Conservation (phyloP, 2,888 invertebrate species). For the Esperia sulphurella region DNA sequence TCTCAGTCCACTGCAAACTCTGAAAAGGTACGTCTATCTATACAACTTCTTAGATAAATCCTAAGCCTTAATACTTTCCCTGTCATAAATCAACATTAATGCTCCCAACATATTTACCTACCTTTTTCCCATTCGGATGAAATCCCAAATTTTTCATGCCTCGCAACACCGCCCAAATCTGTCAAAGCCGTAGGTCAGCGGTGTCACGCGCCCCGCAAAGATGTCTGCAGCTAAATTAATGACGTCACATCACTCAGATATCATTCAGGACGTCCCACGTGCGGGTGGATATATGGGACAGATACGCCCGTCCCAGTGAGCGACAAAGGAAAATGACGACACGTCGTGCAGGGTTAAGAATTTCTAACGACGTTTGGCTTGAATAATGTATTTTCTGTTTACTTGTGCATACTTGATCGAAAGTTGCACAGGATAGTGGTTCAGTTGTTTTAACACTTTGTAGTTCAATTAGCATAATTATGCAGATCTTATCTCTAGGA, state of each 20-base stretch:
- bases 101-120: neutral
- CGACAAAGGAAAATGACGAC: constrained; percentile 32
- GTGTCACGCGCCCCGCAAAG: constrained; percentile 18
- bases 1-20: neutral
- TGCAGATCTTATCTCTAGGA: no score
- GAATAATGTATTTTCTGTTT: neutral
- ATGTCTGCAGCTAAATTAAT: constrained; percentile 43
- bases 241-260: constrained; percentile 49
- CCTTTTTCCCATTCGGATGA: neutral
- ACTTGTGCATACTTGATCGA: no score
- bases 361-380: neutral
- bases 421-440: no score
- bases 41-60: neutral
- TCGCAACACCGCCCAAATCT: constrained; percentile 31
- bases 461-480: no score
- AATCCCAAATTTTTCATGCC: constrained; percentile 1
- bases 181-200: constrained; percentile 32
- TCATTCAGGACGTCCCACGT: constrained; percentile 32
- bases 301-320: constrained; percentile 27
- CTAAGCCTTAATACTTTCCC: neutral
- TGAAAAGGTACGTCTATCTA: neutral
- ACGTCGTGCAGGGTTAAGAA: constrained; percentile 6
- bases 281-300: constrained; percentile 30
- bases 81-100: constrained; percentile 1
- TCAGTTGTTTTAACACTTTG: no score